These are phyloP conservation scores for Microplitis demolitor DNA, from an alignment of 1,140 invertebrate genomes.

Conservation along the genomic window DNA sequence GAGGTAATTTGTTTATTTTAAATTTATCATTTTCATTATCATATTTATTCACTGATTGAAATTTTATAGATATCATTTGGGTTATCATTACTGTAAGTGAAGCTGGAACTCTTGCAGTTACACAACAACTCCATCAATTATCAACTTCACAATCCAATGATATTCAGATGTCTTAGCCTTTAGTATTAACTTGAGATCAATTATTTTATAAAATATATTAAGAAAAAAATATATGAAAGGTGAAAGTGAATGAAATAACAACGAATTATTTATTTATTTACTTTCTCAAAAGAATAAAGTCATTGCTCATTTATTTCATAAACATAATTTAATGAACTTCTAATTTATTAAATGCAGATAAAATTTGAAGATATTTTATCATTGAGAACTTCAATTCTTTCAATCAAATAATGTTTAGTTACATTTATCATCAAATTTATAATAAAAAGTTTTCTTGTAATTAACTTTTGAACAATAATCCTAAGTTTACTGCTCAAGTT, in stretches of 20 bases:
- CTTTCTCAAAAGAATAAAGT: too few relatives aligned
- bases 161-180: slow-evolving; percentile 56
- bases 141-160: slow-evolving; percentile 59
- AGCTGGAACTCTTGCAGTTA: slow-evolving; percentile 70
- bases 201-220: neutral
- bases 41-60: neutral
- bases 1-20: slow-evolving; percentile 64
- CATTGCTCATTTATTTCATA: slow-evolving; percentile 4
- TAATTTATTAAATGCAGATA: too few relatives aligned
- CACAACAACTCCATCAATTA: slow-evolving; percentile 71
- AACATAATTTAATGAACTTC: neutral
- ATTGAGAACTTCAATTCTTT: too few relatives aligned
- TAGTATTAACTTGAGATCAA: neutral
- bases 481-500: too few relatives aligned
- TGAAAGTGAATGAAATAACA: neutral
- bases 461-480: too few relatives aligned
- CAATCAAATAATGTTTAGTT: too few relatives aligned
- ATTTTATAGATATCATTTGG: slow-evolving; percentile 71
- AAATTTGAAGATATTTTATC: too few relatives aligned
- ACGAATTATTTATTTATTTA: neutral
- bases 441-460: too few relatives aligned
- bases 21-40: neutral
- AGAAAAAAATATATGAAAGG: neutral
- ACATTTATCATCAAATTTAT: too few relatives aligned
- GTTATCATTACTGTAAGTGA: slow-evolving; percentile 72